Evolutionary conservation across 2,888 invertebrate species (phyloP), one percentile per base, ranked within the genome.

Genomic region (Acrobasis suavella): DNA sequence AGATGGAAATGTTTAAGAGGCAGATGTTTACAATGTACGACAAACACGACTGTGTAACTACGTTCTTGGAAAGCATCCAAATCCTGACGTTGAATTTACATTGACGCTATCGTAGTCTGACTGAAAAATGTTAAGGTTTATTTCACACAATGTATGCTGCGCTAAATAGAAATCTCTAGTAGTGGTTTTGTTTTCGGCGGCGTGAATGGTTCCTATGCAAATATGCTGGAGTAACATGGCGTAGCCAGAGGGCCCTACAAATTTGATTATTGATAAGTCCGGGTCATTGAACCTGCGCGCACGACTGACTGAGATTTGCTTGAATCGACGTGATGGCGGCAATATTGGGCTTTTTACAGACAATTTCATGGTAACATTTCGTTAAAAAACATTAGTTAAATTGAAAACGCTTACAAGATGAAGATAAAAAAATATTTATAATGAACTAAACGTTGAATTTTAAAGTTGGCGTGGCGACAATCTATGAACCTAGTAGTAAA

Each of bases 181-280:
- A 64, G 64, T 64, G 52, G 69, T 75, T 77, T 75, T 72, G 71
- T 73, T 74, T 72, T 75, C 68, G 65, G 65, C 71, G 72, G 70
- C 66, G 69, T 63, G 70, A 73, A 73, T 72, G 71, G 69, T 72
- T 78, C 75, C 75, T 80, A 83, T 83, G 85, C 85, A 85, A 86
- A 86, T 85, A 82, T 70, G 72, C 62, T 70, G 69, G 68, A 69
- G 77, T 72, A 74, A 80, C 73, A 72, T 69, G 66, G 64, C 67
- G 63, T 64, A 55, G 62, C 65, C 67, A 68, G 73, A 76, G 81
- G 82, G 82, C 81, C 80, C 78, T 77, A 85, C 79, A 78, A 81
- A 81, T 84, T 86, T 82, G 80, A 87, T 84, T 83, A 85, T 83
- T 86, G 86, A 87, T 87, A 89, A 89, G 79, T 87, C 81, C 82